Percentiles rank a stretch among this genome's conserved stretches.
These are phyloP conservation scores for Protophormia terraenovae DNA, from an alignment of 2,888 invertebrate genomes.

Conservation along the genomic window DNA sequence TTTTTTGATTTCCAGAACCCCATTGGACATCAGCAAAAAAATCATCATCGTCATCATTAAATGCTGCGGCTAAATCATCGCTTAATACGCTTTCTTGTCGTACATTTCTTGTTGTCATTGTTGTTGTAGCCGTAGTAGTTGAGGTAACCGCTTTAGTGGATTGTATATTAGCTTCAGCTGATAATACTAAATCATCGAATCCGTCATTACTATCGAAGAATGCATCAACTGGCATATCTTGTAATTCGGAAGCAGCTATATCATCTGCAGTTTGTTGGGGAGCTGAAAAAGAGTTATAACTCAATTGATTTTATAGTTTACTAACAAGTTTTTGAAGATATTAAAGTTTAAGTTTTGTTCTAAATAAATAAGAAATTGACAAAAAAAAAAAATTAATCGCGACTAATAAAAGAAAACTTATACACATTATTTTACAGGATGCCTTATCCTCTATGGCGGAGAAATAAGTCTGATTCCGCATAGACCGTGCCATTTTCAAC, in stretches of 20 bases:
- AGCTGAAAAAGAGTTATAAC: not conserved
- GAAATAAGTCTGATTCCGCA: too few relatives aligned
- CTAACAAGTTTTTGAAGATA: too few relatives aligned
- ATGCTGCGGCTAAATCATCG: constrained; percentile 73
- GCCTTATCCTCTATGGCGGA: too few relatives aligned
- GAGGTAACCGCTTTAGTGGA: not conserved
- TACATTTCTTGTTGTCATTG: not conserved
- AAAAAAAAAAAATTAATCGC: too few relatives aligned
- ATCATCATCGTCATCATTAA: constrained; percentile 74
- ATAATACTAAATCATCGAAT: constrained; percentile 74
- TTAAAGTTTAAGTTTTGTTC: too few relatives aligned
- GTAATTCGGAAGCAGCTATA: constrained; percentile 44
- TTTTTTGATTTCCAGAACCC: constrained; percentile 8
- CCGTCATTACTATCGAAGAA: constrained; percentile 78
- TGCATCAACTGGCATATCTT: constrained; percentile 66
- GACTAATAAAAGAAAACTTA: too few relatives aligned
- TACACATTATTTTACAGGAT: too few relatives aligned
- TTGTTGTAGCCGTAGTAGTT: not conserved
- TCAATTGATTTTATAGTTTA: not conserved
- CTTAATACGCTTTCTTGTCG: constrained; percentile 21
- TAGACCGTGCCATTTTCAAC: too few relatives aligned
- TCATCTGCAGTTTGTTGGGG: not conserved
- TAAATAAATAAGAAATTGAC: too few relatives aligned
- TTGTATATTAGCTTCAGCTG: constrained; percentile 53
- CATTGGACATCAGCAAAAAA: constrained; percentile 13